These are phyloP conservation scores for Cinclus cinclus DNA, from an alignment of 2,113 vertebrate species.

Conservation along the genomic window DNA sequence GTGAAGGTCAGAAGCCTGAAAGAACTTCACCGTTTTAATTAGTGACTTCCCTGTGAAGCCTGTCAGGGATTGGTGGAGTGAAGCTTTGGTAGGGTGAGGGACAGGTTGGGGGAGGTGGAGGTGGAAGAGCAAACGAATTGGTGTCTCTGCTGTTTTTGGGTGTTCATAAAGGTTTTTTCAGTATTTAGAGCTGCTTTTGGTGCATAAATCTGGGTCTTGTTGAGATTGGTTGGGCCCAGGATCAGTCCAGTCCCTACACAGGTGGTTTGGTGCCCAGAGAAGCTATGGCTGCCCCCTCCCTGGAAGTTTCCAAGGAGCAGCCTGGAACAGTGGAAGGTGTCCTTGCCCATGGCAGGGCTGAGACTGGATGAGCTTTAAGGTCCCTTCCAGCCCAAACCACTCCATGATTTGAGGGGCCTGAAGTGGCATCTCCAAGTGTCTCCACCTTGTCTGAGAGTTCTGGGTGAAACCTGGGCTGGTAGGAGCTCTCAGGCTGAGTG, in stretches of 20 bases:
- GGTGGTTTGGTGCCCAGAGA: background rate
- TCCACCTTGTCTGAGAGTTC: background rate
- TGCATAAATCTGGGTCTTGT: background rate
- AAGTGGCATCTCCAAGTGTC: background rate
- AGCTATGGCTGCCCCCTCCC: background rate
- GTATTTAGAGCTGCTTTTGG: background rate
- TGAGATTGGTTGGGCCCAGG: fast-evolving
- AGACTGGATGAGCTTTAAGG: fast-evolving
- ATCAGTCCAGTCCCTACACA: fast-evolving
- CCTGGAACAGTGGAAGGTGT: background rate
- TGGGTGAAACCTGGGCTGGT: background rate
- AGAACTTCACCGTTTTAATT: background rate
- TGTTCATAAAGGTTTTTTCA: background rate
- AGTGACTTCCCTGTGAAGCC: background rate
- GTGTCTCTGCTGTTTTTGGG: background rate
- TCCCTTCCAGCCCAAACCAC: background rate
- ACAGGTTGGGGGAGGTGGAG: background rate
- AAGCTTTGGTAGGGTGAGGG: background rate
- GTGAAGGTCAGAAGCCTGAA: background rate
- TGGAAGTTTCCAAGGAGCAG: fast-evolving
- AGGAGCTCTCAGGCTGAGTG: fast-evolving
- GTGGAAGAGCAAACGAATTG: background rate
- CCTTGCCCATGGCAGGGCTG: background rate
- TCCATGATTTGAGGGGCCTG: background rate
- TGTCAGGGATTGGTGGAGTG: background rate